Conservation (phyloP, 2,888 invertebrate genomes). For the Hypomecis atomaria region DNA sequence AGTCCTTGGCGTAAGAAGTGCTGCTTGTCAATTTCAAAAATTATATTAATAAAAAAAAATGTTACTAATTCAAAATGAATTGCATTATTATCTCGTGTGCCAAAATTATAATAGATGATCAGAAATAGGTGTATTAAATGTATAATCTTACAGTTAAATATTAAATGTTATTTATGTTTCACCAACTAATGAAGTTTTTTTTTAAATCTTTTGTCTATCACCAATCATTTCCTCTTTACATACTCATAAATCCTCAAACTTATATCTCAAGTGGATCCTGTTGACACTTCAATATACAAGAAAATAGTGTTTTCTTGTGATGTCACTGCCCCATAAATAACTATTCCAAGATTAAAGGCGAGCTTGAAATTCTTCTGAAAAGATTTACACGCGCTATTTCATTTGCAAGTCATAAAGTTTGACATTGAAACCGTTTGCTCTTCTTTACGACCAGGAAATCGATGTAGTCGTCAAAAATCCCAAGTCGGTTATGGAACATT, state of each 20-base stretch:
- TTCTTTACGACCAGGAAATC: constrained; percentile 76
- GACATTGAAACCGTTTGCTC: constrained; percentile 78
- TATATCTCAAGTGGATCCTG: constrained; percentile 32
- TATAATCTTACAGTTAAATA: too few species aligned
- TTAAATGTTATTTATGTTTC: not conserved
- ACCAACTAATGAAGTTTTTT: constrained; percentile 42
- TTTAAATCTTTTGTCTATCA: constrained; percentile 42
- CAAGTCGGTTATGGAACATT: constrained; percentile 62
- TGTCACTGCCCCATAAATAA: constrained; percentile 39
- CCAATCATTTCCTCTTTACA: constrained; percentile 3
- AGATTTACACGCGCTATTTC: constrained; percentile 59
- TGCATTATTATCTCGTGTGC: not conserved
- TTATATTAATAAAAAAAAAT: too few species aligned
- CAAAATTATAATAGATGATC: too few species aligned
- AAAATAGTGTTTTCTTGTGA: constrained; percentile 42
- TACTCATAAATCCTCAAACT: constrained; percentile 27
- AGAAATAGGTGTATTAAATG: too few species aligned
- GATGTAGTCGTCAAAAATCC: constrained; percentile 62
- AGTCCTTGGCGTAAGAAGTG: too few species aligned
- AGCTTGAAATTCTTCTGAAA: constrained; percentile 51
- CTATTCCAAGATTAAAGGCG: constrained; percentile 50
- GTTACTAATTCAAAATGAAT: not conserved
- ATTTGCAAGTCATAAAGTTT: constrained; percentile 73
- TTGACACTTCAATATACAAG: constrained; percentile 30
- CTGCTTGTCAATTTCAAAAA: too few species aligned